phyloP scores from a whole-genome alignment of 2,888 invertebrate species.

The Dynastes grantii region DNA sequence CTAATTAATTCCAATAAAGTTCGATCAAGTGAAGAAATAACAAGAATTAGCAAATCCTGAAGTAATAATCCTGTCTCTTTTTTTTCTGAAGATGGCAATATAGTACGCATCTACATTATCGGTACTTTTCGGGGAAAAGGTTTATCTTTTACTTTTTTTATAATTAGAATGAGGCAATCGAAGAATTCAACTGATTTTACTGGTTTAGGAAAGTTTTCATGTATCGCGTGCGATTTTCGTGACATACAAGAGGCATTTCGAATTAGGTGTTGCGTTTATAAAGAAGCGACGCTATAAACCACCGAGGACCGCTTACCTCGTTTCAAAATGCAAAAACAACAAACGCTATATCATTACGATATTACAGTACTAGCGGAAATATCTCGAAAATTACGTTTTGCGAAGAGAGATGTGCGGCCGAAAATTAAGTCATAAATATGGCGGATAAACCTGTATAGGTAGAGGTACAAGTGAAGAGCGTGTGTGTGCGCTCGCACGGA shows the following conservation, averaged over 20 bases:
- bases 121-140: too few relatives aligned
- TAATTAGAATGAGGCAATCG: too few relatives aligned
- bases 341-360: constrained; percentile 37
- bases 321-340: constrained; percentile 34
- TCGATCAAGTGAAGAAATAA: too few relatives aligned
- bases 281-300: background rate
- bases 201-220: too few relatives aligned
- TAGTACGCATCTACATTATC: too few relatives aligned
- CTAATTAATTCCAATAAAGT: too few relatives aligned
- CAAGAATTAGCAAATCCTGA: too few relatives aligned
- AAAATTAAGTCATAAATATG: constrained; percentile 47
- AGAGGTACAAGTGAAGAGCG: constrained; percentile 29
- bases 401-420: constrained; percentile 35
- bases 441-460: constrained; percentile 46
- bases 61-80: too few relatives aligned
- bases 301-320: background rate
- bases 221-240: constrained; percentile 6
- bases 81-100: too few relatives aligned
- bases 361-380: constrained; percentile 38
- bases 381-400: constrained; percentile 43
- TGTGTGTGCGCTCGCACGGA: background rate
- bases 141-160: too few relatives aligned
- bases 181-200: too few relatives aligned
- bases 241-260: constrained; percentile 22
- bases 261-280: constrained; percentile 3